A percentile compares a stretch with the other conserved stretches of the same genome.
Evolutionary conservation across 2,888 invertebrate genomes (phyloP).

Genomic region (Nemotelus pantherinus): DNA sequence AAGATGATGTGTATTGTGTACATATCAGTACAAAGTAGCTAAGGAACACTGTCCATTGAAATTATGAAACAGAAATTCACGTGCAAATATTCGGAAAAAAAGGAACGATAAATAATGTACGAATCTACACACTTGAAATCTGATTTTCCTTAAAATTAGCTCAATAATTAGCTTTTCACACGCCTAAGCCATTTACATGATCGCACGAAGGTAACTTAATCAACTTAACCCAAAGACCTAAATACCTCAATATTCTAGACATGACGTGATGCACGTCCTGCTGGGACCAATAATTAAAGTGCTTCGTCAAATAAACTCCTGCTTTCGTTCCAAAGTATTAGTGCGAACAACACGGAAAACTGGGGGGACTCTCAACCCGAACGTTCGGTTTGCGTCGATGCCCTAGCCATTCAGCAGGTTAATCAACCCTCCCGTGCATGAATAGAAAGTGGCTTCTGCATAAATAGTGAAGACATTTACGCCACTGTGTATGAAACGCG

Average conservation of each 20-base stretch:
- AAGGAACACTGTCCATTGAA: too few species aligned
- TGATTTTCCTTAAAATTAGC: too few species aligned
- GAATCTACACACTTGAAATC: too few species aligned
- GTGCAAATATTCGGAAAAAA: too few species aligned
- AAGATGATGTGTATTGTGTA: too few species aligned
- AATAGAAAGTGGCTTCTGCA: conserved; percentile 3
- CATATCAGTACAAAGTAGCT: too few species aligned
- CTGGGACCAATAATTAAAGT: conserved; percentile 33
- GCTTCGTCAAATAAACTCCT: conserved; percentile 1
- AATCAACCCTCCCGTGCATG: conserved; percentile 25
- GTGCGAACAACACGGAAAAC: not conserved
- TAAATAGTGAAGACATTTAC: conserved; percentile 13
- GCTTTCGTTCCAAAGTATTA: not conserved
- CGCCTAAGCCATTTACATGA: not conserved
- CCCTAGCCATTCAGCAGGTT: not conserved
- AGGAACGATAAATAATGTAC: too few species aligned
- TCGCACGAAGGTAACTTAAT: not conserved
- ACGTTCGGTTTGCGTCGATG: not conserved
- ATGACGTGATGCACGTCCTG: conserved; percentile 31
- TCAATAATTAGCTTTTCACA: not conserved
- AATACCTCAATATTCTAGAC: conserved; percentile 32
- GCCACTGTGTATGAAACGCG: conserved; percentile 15
- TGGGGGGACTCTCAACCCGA: not conserved
- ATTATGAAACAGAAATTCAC: too few species aligned
- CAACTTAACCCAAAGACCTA: conserved; percentile 38